Evolutionary conservation across 2,113 vertebrate species (phyloP).

Genomic region (Pachypanchax playfairii): DNA sequence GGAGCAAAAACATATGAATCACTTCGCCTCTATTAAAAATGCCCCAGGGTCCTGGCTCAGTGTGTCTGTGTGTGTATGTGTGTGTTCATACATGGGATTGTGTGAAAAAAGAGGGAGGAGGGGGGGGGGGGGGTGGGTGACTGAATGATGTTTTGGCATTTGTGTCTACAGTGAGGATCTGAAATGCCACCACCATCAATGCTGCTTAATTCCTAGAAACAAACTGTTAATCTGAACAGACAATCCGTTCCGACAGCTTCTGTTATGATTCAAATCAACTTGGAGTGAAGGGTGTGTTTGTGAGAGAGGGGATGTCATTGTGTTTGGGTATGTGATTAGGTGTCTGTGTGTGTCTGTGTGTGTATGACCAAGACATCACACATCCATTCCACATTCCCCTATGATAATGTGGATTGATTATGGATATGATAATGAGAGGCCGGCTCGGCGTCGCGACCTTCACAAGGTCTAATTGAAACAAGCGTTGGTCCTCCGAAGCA

Average conservation of each 20-base stretch:
- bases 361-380: slow-evolving; percentile 74
- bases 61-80: slow-evolving; percentile 38
- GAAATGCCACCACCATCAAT: slow-evolving; percentile 80
- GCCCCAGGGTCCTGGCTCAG: slow-evolving; percentile 65
- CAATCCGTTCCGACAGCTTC: slow-evolving; percentile 85
- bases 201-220: slow-evolving; percentile 75
- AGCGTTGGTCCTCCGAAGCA: slow-evolving; percentile 97
- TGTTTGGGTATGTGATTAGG: slow-evolving; percentile 79
- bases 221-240: slow-evolving; percentile 76
- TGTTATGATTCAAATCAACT: slow-evolving; percentile 95
- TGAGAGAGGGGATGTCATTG: slow-evolving; percentile 72
- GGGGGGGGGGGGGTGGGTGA: slow-evolving; percentile 51
- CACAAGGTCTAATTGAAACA: slow-evolving; percentile 99
- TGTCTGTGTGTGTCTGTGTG: slow-evolving; percentile 47
- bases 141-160: slow-evolving; percentile 77
- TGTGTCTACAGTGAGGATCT: slow-evolving; percentile 72
- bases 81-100: slow-evolving; percentile 31
- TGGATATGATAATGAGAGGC: slow-evolving; percentile 92
- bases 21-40: slow-evolving; percentile 74
- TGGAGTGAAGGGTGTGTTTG: slow-evolving; percentile 87
- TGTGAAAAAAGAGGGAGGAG: slow-evolving; percentile 31
- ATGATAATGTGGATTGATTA: slow-evolving; percentile 99
- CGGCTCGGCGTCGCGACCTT: slow-evolving; percentile 95
- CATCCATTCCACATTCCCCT: slow-evolving; percentile 85
- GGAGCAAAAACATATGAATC: slow-evolving; percentile 74